Base-by-base conservation (phyloP, 2,888 invertebrate genomes). In the Netelia inedita region DNA sequence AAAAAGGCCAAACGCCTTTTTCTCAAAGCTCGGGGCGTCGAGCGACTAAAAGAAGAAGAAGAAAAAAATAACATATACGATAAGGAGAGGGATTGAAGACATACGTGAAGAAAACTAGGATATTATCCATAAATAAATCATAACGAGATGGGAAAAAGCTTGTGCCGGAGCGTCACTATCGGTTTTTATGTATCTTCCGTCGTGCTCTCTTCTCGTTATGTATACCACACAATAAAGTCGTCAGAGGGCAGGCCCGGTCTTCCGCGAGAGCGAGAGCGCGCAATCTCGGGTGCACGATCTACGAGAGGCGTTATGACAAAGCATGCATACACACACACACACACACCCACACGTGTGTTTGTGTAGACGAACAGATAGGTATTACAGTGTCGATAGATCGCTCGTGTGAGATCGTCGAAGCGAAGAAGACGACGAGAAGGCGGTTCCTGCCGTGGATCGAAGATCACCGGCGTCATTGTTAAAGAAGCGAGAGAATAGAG, bases 391-490 rank as follows among this genome's bases (percentile, higher is more conserved):
- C 65, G 53, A 76, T 65, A 63, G 80, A 81, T 83, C 59, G 69
- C 57, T 69, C 78, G 82, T 41, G 78, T 41, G 66, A 83, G 83
- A 84, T 84, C 75, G 69, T n/a, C 55, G 53, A 46, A 55, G 55
- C 59, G 73, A 61, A 50, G 78, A 73, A 73, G 69, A 78, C 71
- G 79, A 71, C 68, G 66, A 74, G 74, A 74, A 71, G 79, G 55
- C 66, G 74, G 65, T 76, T 79, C 78, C 63, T 65, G 50, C 83
- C 66, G 74, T 76, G 85, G 89, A 89, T 89, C 87, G 87, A 88
- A 88, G 87, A 90, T 90, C 88, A 88, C 73, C 72, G 75, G n/a
- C 68, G 78, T 71, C 85, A 89, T 89, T 87, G 88, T 91, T 88
- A 79, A 28, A 71, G 72, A 57, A 76, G 28, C 61, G 73, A 61